phyloP scores from a whole-genome alignment of 2,888 invertebrate species.

The Troides aeacus region DNA sequence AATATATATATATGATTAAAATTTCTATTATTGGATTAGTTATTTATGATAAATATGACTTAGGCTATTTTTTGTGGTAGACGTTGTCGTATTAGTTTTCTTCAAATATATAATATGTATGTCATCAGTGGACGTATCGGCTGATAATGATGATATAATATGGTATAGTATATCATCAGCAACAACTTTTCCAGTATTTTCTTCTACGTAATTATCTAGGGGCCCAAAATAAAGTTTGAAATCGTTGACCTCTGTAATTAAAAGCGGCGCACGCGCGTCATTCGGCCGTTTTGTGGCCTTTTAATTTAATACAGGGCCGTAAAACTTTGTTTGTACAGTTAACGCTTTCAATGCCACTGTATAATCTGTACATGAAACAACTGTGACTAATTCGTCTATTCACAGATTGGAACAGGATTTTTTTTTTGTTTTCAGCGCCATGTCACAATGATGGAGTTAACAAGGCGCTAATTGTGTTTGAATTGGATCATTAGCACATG shows the following conservation, averaged over 20 bases:
- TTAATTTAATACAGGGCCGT: constrained; percentile 47
- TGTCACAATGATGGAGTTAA: constrained; percentile 3
- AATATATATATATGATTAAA: no score
- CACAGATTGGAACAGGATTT: constrained; percentile 15
- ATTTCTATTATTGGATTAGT: no score
- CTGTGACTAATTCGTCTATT: constrained; percentile 22
- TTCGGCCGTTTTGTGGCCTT: constrained; percentile 47
- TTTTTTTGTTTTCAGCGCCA: constrained; percentile 8
- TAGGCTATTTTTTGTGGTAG: no score
- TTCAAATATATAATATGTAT: no score
- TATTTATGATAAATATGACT: no score
- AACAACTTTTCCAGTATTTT: not conserved
- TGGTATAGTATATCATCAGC: not conserved
- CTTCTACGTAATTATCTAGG: not conserved
- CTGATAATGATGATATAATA: no score
- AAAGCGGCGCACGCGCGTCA: constrained; percentile 55
- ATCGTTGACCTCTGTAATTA: constrained; percentile 48
- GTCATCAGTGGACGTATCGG: no score
- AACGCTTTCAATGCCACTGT: constrained; percentile 34
- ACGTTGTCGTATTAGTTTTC: no score
- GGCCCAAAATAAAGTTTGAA: constrained; percentile 19
- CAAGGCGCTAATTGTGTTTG: not conserved
- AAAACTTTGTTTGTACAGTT: constrained; percentile 51
- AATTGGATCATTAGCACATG: not conserved
- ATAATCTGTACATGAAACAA: constrained; percentile 23